Evolutionary conservation across 2,797 vertebrate species (phyloP).

Genomic region (Pyrocephalus nanus): DNA sequence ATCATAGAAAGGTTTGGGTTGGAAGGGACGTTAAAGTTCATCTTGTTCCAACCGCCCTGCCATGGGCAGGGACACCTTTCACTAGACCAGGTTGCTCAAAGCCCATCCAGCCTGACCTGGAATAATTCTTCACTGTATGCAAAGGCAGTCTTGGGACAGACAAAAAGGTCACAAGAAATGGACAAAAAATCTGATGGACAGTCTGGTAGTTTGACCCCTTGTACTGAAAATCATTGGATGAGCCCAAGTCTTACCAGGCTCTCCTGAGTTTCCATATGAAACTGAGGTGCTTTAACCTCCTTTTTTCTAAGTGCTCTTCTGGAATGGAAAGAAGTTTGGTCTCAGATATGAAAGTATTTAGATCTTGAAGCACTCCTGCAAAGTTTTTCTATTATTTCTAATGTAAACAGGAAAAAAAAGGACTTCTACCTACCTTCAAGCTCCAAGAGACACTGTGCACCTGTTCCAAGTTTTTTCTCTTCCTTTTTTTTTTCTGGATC

Average conservation of each 20-base stretch:
- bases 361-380: neutral
- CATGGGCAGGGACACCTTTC: neutral
- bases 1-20: neutral
- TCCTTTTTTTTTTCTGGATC: neutral
- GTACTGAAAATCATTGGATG: neutral
- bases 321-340: neutral
- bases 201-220: neutral
- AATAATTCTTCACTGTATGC: neutral
- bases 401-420: neutral
- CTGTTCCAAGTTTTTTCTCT: neutral
- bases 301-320: neutral
- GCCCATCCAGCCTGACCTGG: neutral
- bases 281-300: neutral
- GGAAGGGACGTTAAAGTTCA: neutral
- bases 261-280: accelerated
- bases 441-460: neutral
- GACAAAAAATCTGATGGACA: accelerated
- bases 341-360: neutral
- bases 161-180: neutral
- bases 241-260: accelerated
- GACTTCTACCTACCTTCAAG: neutral
- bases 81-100: neutral
- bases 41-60: neutral
- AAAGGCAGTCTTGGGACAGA: neutral
- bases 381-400: neutral